Base-by-base conservation (phyloP, 2,113 vertebrate genomes). In the Hipposideros armiger region DNA sequence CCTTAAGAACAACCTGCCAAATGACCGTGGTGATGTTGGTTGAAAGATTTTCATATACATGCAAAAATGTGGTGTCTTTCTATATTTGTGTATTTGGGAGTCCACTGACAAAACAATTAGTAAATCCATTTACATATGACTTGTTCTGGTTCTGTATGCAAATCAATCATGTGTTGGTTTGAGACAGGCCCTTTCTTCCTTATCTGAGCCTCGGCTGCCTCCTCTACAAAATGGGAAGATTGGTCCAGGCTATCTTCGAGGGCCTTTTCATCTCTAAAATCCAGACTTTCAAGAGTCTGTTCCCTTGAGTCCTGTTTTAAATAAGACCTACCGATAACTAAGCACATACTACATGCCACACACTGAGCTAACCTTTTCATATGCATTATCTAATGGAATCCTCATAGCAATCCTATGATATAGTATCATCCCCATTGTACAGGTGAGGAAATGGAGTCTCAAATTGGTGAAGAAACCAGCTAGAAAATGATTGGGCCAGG, bases 61-160 rank as follows among this genome's bases (percentile, higher is more conserved):
- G 85, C 47, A 87, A 77, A 84, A 74, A 45, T 69, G 2, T 6
- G 20, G 86, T 83, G 19, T 76, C 20, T 60, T 89, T 64, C 24
- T 26, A 56, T 81, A 64, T 84, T 32, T 67, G 32, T 47, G 64
- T 47, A 76, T 73, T 69, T 80, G 66, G 6, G 26, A 40, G 28
- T 28, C 54, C 26, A 84, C 7, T 87, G 70, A 90, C 54, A 92
- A 76, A 90, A n/a, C 89, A 86, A 74, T 80, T 81, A 72, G 74
- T 16, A 90, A 52, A 74, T 81, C n/a, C 9, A 42, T 52, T 54
- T 88, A 58, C 15, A 64, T 82, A 45, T 45, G 24, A 58, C 69
- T 74, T 90, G 3, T 72, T 86, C 72, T 76, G 24, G 22, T 67
- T 92, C 54, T 62, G 3, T 62, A 56, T n/a, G 19, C 19, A 89